Evolutionary conservation across 2,113 vertebrate species (phyloP), one percentile per base, ranked within the genome.

Genomic region (Mesoclemmys tuberculata): DNA sequence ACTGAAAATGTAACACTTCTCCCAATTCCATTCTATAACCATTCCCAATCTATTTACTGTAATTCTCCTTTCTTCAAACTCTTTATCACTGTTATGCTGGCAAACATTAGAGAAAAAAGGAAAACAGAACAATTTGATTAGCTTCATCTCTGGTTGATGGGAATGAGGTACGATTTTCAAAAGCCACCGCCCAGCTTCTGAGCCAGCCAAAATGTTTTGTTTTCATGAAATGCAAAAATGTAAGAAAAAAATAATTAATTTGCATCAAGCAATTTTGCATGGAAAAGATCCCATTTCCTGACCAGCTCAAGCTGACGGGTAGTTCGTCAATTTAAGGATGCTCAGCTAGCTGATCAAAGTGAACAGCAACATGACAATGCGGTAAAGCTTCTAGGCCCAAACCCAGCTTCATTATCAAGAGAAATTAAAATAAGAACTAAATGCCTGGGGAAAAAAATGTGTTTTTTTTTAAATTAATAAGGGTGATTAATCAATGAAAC

Each of bases 51-150:
- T 9, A 29, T 46, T 14, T 24, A 56, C 1, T 1, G 1, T 2
- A 44, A 5, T 5, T 3, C 21, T 51, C 16, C 51, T 52, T 71
- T 52, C 10, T 56, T 3, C 83, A 52, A 82, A 52, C 9, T 9
- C 64, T 82, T 56, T 44, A 27, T 4, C 46, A 27, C 0, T 54
- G 0, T 24, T 24, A 44, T 48, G 18, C 31, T 84, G 83, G 61
- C 10, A 84, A 71, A 84, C 6, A 82, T 35, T 1, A 0, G 44
- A 27, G 31, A 77, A 12, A 31, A 55, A 29, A 27, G 31, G 71
- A 12, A 31, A 55, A 29, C 8, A 3, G 38, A 77, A 38, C 1
- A n/a, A 26, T 0, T 0, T 0, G 0, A 48, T 12, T 35, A 75
- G 1, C 4, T 85, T 21, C 51, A 8, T 22, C 41, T 1, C 0